These are phyloP conservation scores for Solea solea DNA, from an alignment of 2,113 vertebrate genomes.

Conservation along the genomic window DNA sequence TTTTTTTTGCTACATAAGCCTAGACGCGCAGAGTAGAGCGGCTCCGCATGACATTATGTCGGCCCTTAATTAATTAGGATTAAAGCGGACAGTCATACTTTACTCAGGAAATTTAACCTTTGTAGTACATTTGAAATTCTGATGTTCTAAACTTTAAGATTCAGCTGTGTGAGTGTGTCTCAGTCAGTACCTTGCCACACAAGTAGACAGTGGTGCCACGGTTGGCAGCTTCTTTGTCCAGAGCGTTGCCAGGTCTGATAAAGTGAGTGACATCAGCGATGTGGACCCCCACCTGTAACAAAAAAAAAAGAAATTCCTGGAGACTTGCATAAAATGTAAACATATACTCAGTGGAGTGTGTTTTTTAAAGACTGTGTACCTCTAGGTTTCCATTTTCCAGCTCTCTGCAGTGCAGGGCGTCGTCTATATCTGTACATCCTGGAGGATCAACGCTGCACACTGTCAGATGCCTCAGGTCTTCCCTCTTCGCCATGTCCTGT, in stretches of 20 bases:
- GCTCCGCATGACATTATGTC: too few species aligned
- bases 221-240: slow-evolving; percentile 93
- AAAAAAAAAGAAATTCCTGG: not conserved
- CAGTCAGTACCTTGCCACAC: slow-evolving; percentile 82
- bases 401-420: slow-evolving; percentile 91
- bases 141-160: not conserved
- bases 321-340: not conserved
- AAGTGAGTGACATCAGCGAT: slow-evolving; percentile 99
- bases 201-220: slow-evolving; percentile 97
- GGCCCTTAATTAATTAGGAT: too few species aligned
- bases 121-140: not conserved
- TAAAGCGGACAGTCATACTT: not conserved
- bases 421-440: slow-evolving; percentile 98
- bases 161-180: not conserved
- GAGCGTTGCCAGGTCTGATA: slow-evolving; percentile 93
- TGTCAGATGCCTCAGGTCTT: slow-evolving; percentile 87
- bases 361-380: slow-evolving; percentile 65
- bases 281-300: slow-evolving; percentile 91
- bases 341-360: not conserved
- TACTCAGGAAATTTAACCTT: not conserved
- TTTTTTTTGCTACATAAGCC: too few species aligned
- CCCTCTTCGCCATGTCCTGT: slow-evolving; percentile 89
- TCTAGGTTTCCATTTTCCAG: slow-evolving; percentile 91
- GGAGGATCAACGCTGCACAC: slow-evolving; percentile 98
- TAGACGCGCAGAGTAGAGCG: too few species aligned